Percentiles rank a stretch among this genome's conserved stretches.
These are phyloP conservation scores for Tenebrio molitor DNA, from an alignment of 1,140 invertebrate species.

Conservation along the genomic window DNA sequence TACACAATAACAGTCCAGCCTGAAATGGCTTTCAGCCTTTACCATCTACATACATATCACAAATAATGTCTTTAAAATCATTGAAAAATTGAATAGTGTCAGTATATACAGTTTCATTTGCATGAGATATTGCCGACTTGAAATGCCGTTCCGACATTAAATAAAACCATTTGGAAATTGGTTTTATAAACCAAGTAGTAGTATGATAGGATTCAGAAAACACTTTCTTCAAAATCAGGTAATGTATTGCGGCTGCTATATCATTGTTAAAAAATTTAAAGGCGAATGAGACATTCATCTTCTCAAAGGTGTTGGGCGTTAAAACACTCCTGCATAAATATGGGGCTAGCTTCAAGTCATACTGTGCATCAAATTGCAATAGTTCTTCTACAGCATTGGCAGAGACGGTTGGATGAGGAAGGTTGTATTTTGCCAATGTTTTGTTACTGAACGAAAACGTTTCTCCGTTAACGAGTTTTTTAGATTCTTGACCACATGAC, in stretches of 20 bases:
- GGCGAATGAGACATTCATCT: constrained; percentile 23
- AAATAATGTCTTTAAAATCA: constrained; percentile 16
- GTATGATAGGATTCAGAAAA: constrained; percentile 12
- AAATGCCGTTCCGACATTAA: constrained; percentile 10
- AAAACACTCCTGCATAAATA: constrained; percentile 11
- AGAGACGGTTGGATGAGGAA: neutral
- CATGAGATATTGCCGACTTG: neutral
- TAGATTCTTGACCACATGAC: constrained; percentile 41
- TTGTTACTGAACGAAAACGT: neutral
- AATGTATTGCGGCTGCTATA: constrained; percentile 26
- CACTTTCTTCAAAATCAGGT: constrained; percentile 8
- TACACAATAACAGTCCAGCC: constrained; percentile 23
- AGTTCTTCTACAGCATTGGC: neutral
- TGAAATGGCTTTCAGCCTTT: constrained; percentile 42
- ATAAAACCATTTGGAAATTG: constrained; percentile 33
- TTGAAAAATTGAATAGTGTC: constrained; percentile 26
- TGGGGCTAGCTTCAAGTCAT: neutral
- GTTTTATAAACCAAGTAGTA: constrained; percentile 44
- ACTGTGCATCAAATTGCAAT: neutral
- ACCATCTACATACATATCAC: constrained; percentile 22
- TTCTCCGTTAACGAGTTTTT: neutral
- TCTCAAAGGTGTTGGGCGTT: constrained; percentile 17
- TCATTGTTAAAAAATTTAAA: constrained; percentile 19
- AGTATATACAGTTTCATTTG: neutral
- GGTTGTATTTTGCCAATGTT: neutral